Evolutionary conservation across 2,888 invertebrate genomes (phyloP), one percentile per base, ranked within the genome.

Genomic region (Zaprionus bogoriensis): DNA sequence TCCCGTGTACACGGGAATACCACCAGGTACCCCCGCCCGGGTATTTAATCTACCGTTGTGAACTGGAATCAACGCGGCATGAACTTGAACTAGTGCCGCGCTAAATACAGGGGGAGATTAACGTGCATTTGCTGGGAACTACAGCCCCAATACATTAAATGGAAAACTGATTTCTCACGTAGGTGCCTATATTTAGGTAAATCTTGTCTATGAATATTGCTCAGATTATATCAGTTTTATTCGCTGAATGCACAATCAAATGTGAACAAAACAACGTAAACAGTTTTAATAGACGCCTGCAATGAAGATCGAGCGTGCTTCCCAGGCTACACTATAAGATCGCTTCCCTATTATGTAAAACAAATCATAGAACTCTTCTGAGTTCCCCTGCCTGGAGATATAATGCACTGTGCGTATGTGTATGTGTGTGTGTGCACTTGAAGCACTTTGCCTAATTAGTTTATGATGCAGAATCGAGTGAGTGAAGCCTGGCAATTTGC

Each of bases 361-460:
- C 32, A 36, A 3, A 17, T 36, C 32, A 17, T 36, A 17, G 17
- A 36, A 36, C 32, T 17, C 32, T 36, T 36, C 14, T 36, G 17
- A 36, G 7, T 36, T 14, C 7, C 32, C 14, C 32, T 9, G n/a
- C 17, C 32, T 17, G 14, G 32, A 17, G 7, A 17, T 36, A 3
- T 36, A 36, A 36, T 36, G 32, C 32, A 36, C 32, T 36, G 32
- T 38, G 19, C 19, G 20, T 20, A 10, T 38, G 19, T 20, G 22
- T 22, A 12, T 22, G 22, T 41, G n/a, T 6, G 12, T 41, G 22
- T 41, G 41, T 22, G 41, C 22, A 12, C 22, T 20, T 41, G 41
- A 41, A 60, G 64, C 68, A 73, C 73, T 71, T 73, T 73, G 59
- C 52, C 73, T 71, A 71, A 71, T 71, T 71, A 73, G 73, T 73